Evolutionary conservation across 2,888 invertebrate genomes (phyloP), one percentile per base, ranked within the genome.

Genomic region (Calephelis perditalis): DNA sequence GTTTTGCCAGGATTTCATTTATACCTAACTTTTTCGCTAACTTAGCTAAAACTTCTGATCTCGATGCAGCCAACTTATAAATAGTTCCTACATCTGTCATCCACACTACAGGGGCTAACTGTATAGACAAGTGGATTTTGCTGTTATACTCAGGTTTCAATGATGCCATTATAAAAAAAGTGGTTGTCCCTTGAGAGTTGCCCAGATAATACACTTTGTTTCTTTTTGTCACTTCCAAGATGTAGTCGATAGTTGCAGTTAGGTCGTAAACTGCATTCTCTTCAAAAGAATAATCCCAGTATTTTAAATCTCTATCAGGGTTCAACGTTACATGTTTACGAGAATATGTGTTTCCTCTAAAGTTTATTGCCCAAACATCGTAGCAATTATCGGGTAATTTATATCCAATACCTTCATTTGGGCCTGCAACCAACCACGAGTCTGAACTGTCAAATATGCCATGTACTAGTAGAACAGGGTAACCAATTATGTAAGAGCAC

Each of bases 201-300:
- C 94, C 95, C 8, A 94, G 78, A 70, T 93, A 93, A 68, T 91
- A 91, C 0, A 96, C 65, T 57, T 91, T 79, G 5, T 82, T 63
- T 46, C 91, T 82, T 0, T 87, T 84, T 0, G 94, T 94, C 9
- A 67, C 64, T 1, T 69, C 59, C 8, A 77, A 60, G 10, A 83
- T 63, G 8, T 72, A 76, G 63, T 84, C 82, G 12, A 82, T 92
- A 75, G 91, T 92, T 0, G 94, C 92, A 0, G 95, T 93, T 1
- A 95, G 68, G 74, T 96, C 96, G 68, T 91, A 91, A 26, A 78
- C 68, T 0, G 94, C 95, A 76, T 94, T 93, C 72, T 96, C 94
- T 73, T 95, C 93, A 84, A 91, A 93, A 63, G 92, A 92, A 68
- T 88, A 92, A 55, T 85, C 65, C 92, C 92, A 92, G 68, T 77